These are phyloP conservation scores for Gila orcuttii DNA, from an alignment of 2,113 vertebrate species.

Conservation along the genomic window DNA sequence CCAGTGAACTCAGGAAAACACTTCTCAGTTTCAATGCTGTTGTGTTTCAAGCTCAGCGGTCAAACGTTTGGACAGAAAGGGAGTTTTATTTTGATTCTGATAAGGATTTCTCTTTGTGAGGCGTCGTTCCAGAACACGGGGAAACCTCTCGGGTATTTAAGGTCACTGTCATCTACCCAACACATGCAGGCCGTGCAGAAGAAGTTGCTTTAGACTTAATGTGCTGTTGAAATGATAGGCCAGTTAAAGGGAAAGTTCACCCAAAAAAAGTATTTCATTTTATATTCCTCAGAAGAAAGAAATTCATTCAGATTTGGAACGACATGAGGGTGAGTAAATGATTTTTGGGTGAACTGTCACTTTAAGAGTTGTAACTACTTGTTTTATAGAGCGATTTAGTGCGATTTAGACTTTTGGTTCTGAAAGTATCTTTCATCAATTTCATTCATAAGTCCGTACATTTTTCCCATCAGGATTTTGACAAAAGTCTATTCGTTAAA, in stretches of 20 bases:
- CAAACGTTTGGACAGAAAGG: background rate
- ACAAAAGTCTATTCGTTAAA: too few species aligned
- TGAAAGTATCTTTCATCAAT: too few species aligned
- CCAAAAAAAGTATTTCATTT: background rate
- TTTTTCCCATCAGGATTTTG: too few species aligned
- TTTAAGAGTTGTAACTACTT: too few species aligned
- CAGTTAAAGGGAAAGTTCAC: background rate
- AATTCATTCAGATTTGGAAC: background rate
- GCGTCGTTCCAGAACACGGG: background rate
- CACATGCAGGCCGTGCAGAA: background rate
- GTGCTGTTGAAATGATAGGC: background rate
- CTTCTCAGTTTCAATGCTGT: background rate
- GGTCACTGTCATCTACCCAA: background rate
- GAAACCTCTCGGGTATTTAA: background rate
- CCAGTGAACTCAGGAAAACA: background rate
- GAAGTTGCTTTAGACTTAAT: background rate
- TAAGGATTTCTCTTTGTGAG: background rate
- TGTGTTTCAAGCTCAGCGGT: background rate
- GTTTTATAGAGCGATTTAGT: too few species aligned
- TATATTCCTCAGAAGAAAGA: background rate
- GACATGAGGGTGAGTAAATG: background rate
- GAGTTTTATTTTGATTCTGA: background rate
- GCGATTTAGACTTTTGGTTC: too few species aligned
- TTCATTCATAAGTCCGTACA: too few species aligned
- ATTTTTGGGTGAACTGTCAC: too few species aligned